Percentiles rank a stretch among this genome's conserved stretches.
phyloP scores from a whole-genome alignment of 2,113 vertebrate genomes.

The Galeopterus variegatus region DNA sequence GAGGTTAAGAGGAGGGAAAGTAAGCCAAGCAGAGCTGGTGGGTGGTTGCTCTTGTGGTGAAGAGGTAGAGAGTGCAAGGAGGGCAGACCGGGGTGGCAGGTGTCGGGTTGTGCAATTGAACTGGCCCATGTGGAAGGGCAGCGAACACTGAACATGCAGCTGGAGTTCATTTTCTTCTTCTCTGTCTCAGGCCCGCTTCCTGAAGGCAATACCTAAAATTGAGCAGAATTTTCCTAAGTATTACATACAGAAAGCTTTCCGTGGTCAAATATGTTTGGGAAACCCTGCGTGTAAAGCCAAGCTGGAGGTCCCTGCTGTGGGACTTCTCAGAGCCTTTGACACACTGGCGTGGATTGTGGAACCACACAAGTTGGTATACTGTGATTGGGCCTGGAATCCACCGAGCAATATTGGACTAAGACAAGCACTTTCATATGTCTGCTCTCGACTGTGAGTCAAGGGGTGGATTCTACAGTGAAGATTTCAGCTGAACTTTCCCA shows the following conservation, averaged over 20 bases:
- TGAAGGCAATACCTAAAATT: background rate
- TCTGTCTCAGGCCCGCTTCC: background rate
- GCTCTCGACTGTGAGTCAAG: background rate
- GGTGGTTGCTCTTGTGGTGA: background rate
- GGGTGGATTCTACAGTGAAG: background rate
- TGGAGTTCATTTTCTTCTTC: background rate
- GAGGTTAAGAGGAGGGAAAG: background rate
- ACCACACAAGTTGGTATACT: background rate
- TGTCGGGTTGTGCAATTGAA: accelerated
- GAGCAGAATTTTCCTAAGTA: background rate
- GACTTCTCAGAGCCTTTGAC: slow-evolving; percentile 33
- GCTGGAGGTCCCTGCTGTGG: background rate
- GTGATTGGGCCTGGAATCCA: background rate
- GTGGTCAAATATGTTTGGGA: background rate
- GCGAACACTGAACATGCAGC: background rate
- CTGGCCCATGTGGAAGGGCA: accelerated
- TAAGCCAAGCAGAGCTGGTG: background rate
- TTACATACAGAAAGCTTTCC: background rate
- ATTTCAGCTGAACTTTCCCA: background rate
- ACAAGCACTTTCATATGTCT: background rate
- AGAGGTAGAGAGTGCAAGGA: background rate
- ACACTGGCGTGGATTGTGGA: background rate
- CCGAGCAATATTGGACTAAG: background rate
- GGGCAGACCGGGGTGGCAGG: background rate
- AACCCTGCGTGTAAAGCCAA: background rate